Evolutionary conservation across 2,113 vertebrate species (phyloP), one percentile per base, ranked within the genome.

Genomic region (Clarias gariepinus): DNA sequence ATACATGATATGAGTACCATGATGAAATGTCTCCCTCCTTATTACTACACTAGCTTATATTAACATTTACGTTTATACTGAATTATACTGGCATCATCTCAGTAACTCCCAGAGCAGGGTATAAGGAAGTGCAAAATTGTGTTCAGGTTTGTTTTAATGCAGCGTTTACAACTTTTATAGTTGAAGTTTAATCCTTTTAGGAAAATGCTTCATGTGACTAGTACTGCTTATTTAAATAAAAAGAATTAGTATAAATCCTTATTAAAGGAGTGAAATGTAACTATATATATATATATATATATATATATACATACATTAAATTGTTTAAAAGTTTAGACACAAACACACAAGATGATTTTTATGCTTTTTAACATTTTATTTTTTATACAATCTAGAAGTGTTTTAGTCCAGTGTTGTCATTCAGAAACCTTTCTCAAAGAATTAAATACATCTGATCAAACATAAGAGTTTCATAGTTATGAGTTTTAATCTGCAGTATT

Each of bases 311-410:
- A 7, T 1, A 8, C 47, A 47, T 47, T 47, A 5, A 21, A 61
- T 0, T 3, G 41, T 41, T 64, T 12, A 28, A n/a, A 28, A 9
- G 3, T 66, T n/a, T 30, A 68, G 2, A 12, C 66, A 69, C 52
- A 63, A 16, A n/a, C 2, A 76, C 58, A 53, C 53, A 58, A 16
- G 81, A 47, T 64, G 63, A 33, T 25, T 69, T 71, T 55, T 64
- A 33, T 23, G 55, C n/a, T 73, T 90, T 81, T 33, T 16, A 84
- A 71, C 68, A 21, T 71, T 90, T 89, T 88, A 87, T 90, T 86
- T 81, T 78, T 53, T 81, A 88, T 92, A 89, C 86, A 91, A 87
- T 91, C 88, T 91, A 84, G 82, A 89, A 87, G 77, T 87, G 71
- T 87, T 57, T 91, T 88, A 82, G 73, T 91, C 86, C 90, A 92